A percentile compares a stretch with the other conserved stretches of the same genome.
phyloP scores from a whole-genome alignment of 2,113 vertebrate species.

The Megaceryle maxima region DNA sequence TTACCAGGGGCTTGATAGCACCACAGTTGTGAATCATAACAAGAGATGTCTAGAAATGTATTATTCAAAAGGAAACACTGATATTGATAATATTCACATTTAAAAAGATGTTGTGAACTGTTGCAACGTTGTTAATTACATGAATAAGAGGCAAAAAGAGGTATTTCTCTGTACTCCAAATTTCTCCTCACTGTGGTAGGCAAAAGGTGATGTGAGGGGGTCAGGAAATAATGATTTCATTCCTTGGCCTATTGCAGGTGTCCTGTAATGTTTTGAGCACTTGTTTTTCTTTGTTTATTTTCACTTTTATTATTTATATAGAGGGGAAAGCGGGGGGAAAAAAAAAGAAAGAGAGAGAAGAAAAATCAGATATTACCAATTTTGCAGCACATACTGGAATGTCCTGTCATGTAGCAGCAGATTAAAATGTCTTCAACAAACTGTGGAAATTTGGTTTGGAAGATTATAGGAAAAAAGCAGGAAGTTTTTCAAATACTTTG shows the following conservation, averaged over 20 bases:
- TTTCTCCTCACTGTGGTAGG: not conserved
- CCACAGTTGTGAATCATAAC: not conserved
- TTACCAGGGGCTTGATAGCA: not conserved
- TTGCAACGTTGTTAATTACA: not conserved
- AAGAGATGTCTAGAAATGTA: not conserved
- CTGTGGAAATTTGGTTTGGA: not conserved
- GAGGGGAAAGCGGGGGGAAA: not conserved
- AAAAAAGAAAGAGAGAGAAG: not conserved
- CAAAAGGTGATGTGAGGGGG: not conserved
- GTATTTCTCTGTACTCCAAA: not conserved
- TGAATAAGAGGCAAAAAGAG: not conserved
- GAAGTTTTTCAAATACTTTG: constrained; percentile 17
- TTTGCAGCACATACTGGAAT: not conserved
- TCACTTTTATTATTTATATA: not conserved
- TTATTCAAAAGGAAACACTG: not conserved
- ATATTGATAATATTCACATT: not conserved
- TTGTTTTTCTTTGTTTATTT: not conserved
- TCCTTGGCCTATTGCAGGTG: not conserved
- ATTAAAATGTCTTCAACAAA: constrained; percentile 9
- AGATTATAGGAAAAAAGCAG: not conserved
- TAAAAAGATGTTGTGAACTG: not conserved
- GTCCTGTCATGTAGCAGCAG: not conserved
- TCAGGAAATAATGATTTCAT: not conserved
- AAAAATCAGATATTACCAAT: not conserved
- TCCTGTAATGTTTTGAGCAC: not conserved